These are phyloP conservation scores for Nemurella pictetii DNA, from an alignment of 2,888 invertebrate species.

Conservation along the genomic window DNA sequence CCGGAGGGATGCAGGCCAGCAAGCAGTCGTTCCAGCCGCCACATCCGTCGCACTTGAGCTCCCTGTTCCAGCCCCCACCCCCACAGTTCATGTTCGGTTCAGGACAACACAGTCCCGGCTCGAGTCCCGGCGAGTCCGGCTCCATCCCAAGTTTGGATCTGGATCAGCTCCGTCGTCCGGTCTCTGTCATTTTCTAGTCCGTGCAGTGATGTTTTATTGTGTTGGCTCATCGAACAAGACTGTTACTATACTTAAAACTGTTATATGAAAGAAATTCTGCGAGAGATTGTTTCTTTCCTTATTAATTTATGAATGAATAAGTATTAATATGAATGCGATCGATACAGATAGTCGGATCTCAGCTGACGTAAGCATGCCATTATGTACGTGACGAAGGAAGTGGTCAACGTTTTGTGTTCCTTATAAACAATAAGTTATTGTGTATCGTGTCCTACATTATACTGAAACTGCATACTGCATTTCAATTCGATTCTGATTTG, in stretches of 20 bases:
- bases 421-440: background rate
- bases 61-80: slow-evolving; percentile 53
- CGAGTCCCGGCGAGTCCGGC: slow-evolving; percentile 49
- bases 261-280: background rate
- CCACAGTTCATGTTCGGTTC: slow-evolving; percentile 54
- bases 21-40: slow-evolving; percentile 35
- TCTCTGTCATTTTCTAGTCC: slow-evolving; percentile 69
- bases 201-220: slow-evolving; percentile 45
- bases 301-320: background rate
- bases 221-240: slow-evolving; percentile 23
- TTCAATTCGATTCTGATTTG: background rate
- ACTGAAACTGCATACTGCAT: background rate
- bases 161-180: slow-evolving; percentile 65
- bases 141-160: slow-evolving; percentile 44
- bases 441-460: background rate
- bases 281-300: background rate
- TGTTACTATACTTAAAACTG: background rate
- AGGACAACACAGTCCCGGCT: slow-evolving; percentile 53
- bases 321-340: background rate
- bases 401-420: background rate
- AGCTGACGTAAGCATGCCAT: background rate
- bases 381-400: background rate
- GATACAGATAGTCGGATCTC: background rate
- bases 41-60: slow-evolving; percentile 30
- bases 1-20: background rate